Conservation (phyloP, 2,113 vertebrate species). For the Chunga burmeisteri region DNA sequence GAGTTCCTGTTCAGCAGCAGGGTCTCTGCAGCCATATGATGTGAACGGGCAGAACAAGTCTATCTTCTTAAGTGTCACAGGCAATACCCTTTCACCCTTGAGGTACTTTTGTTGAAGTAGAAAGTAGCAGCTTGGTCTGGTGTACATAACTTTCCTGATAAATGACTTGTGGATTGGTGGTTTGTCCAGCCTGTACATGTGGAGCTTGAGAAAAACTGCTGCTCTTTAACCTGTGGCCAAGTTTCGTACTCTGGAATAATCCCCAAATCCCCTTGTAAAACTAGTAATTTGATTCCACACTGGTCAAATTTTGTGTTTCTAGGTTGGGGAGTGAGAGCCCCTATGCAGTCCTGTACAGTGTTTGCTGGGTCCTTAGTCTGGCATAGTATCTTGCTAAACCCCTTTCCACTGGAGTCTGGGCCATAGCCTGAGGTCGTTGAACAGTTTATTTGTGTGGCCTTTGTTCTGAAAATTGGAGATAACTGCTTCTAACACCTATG, state of each 20-base stretch:
- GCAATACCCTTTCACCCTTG: neutral
- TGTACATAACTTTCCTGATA: neutral
- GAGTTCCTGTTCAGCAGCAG: neutral
- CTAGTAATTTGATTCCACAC: neutral
- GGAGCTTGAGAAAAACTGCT: neutral
- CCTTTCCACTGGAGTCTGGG: neutral
- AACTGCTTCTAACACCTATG: neutral
- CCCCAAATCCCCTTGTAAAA: neutral
- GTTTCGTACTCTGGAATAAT: neutral
- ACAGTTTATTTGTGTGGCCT: neutral
- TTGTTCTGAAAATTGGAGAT: neutral
- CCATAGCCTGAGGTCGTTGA: neutral
- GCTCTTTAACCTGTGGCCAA: neutral
- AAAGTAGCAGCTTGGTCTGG: neutral
- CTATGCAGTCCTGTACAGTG: fast-evolving
- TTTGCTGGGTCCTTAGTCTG: neutral
- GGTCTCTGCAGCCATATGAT: neutral
- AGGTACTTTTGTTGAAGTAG: neutral
- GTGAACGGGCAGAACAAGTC: neutral
- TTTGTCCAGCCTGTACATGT: neutral
- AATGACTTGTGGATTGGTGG: neutral
- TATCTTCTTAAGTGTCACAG: neutral
- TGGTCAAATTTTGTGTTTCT: neutral
- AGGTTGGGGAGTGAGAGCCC: neutral
- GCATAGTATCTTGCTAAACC: neutral